Evolutionary conservation across 2,888 invertebrate species (phyloP), one percentile per base, ranked within the genome.

Genomic region (Micoletzkya japonica): DNA sequence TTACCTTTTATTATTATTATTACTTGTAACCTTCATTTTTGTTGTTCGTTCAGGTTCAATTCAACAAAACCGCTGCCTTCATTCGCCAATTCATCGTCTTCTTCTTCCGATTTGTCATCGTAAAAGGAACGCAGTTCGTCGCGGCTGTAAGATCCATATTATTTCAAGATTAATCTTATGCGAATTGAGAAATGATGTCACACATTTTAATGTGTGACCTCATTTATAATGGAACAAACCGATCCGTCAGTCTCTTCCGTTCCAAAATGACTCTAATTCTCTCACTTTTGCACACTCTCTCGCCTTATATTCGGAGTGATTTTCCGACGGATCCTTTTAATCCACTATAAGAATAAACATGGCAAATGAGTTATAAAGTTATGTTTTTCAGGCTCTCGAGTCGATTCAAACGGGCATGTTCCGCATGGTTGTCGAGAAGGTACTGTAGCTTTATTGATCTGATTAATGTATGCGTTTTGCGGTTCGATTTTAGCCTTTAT

Each of bases 31-130:
- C 50, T n/a, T 28, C 75, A 6, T 34, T 77, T 20, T 34, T 75
- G 56, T 70, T 72, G 28, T 73, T 97, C n/a, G n/a, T 96, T 97
- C 88, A 93, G 69, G 88, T 98, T 37, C 92, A 93, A 2, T 91
- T 92, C 0, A 92, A 93, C 0, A 97, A 95, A 88, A 98, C 98
- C 0, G 92, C 93, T 0, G 97, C 97, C 88, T 97, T 92, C 87
- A 91, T 95, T 52, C 92, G 92, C 85, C 91, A 87, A 83, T 89
- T 97, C 6, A 91, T 96, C 73, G 92, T 94, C 0, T 97, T 95
- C 88, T 91, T 96, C 85, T 92, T 91, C 64, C 90, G 93, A 83
- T 96, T 92, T 87, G 90, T 91, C 1, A 90, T 93, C 59, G 92
- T 92, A 86, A 91, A 91, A 85, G 92, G 93, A 0, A 90, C 93